Evolutionary conservation across 2,888 invertebrate species (phyloP).

Genomic region (Sericinus montela): DNA sequence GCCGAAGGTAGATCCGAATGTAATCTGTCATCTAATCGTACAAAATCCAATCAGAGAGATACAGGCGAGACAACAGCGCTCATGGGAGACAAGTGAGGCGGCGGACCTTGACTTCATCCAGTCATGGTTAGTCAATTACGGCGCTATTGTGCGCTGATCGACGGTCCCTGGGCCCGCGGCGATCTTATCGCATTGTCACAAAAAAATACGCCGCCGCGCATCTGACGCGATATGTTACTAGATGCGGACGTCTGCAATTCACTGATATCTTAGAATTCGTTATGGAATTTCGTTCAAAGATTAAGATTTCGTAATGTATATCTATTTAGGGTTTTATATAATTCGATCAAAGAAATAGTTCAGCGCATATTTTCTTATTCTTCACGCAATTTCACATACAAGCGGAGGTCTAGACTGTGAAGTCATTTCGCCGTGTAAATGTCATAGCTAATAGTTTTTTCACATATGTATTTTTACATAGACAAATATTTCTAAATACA

Average conservation of each 20-base stretch:
- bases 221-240: not conserved
- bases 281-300: not conserved
- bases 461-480: too few relatives aligned
- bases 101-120: constrained; percentile 62
- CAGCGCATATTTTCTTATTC: too few relatives aligned
- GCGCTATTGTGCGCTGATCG: constrained; percentile 54
- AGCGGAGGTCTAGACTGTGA: too few relatives aligned
- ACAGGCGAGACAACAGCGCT: constrained; percentile 26
- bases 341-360: too few relatives aligned
- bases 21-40: constrained; percentile 14
- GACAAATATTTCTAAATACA: too few relatives aligned
- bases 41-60: constrained; percentile 20
- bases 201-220: constrained; percentile 36
- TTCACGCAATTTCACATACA: too few relatives aligned
- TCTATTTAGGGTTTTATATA: too few relatives aligned
- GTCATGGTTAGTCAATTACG: constrained; percentile 76
- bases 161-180: constrained; percentile 33
- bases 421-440: too few relatives aligned
- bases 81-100: constrained; percentile 41
- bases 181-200: constrained; percentile 62
- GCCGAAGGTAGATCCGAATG: not conserved
- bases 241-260: not conserved
- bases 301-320: too few relatives aligned
- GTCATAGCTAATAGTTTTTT: too few relatives aligned
- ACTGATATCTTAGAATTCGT: not conserved